phyloP scores from a whole-genome alignment of 2,888 invertebrate genomes.

The Liopterus haemorrhoidalis region DNA sequence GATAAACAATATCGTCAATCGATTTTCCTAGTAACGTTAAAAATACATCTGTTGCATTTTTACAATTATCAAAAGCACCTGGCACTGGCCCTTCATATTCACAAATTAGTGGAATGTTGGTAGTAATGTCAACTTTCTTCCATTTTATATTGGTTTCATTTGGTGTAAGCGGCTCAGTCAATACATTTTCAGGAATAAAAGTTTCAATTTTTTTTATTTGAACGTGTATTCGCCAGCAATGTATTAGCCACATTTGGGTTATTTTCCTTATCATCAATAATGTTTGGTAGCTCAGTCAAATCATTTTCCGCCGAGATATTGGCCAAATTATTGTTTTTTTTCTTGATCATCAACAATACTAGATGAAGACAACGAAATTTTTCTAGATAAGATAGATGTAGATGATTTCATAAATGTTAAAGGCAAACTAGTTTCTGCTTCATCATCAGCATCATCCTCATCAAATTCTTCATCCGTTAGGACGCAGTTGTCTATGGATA shows the following conservation, averaged over 20 bases:
- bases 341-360: too few relatives aligned
- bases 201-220: too few relatives aligned
- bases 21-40: slow-evolving; percentile 17
- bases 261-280: too few relatives aligned
- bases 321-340: slow-evolving; percentile 9
- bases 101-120: slow-evolving; percentile 11
- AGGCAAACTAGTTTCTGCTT: slow-evolving; percentile 7
- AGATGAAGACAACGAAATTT: too few relatives aligned
- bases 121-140: slow-evolving; percentile 7
- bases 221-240: too few relatives aligned
- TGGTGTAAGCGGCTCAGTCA: too few relatives aligned
- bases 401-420: neutral
- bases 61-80: slow-evolving; percentile 11
- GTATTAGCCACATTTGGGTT: too few relatives aligned
- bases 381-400: neutral
- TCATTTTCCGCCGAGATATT: slow-evolving; percentile 7
- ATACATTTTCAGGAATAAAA: too few relatives aligned
- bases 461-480: slow-evolving; percentile 17
- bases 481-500: slow-evolving; percentile 14
- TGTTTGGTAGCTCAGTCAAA: slow-evolving; percentile 7
- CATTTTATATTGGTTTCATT: slow-evolving; percentile 9
- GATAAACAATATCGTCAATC: slow-evolving; percentile 24
- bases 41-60: slow-evolving; percentile 20
- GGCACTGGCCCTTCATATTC: slow-evolving; percentile 10
- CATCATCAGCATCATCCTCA: slow-evolving; percentile 10